A percentile compares a stretch with the other conserved stretches of the same genome.
These are phyloP conservation scores for Elymnias hypermnestra DNA, from an alignment of 1,140 invertebrate genomes.

Conservation along the genomic window DNA sequence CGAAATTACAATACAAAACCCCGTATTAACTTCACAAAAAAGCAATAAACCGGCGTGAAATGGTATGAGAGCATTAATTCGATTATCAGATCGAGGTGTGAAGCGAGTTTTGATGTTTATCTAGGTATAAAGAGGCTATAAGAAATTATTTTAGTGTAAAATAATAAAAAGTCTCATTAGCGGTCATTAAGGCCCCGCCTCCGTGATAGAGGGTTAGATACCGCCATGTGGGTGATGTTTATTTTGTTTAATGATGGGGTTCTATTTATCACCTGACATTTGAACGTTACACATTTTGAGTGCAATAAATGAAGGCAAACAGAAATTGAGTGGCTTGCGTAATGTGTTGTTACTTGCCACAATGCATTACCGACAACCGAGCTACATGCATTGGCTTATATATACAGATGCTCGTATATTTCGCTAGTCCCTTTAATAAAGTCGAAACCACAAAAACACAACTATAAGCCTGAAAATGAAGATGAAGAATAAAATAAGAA, in stretches of 20 bases:
- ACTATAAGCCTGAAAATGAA: too few relatives aligned
- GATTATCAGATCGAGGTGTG: slow-evolving; percentile 74
- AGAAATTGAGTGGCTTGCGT: neutral
- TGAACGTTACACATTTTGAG: slow-evolving; percentile 15
- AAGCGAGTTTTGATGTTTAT: slow-evolving; percentile 75
- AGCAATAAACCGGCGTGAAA: slow-evolving; percentile 72
- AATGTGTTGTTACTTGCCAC: neutral
- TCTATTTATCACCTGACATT: slow-evolving; percentile 40
- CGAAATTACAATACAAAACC: slow-evolving; percentile 59
- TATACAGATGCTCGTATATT: too few relatives aligned
- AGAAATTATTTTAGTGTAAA: slow-evolving; percentile 74
- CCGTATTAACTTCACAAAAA: slow-evolving; percentile 63
- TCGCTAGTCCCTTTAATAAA: too few relatives aligned
- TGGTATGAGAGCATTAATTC: slow-evolving; percentile 71
- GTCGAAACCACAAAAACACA: too few relatives aligned
- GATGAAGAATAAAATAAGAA: too few relatives aligned
- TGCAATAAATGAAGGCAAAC: slow-evolving; percentile 11
- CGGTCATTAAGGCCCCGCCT: slow-evolving; percentile 66
- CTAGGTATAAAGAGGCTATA: slow-evolving; percentile 72
- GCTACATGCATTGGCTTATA: too few relatives aligned
- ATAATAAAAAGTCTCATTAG: slow-evolving; percentile 75
- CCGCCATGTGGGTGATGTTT: slow-evolving; percentile 44
- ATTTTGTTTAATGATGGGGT: slow-evolving; percentile 58
- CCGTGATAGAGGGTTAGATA: slow-evolving; percentile 62
- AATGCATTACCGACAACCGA: too few relatives aligned